Evolutionary conservation across 2,888 invertebrate genomes (phyloP), one percentile per base, ranked within the genome.

Genomic region (Nineta flava): DNA sequence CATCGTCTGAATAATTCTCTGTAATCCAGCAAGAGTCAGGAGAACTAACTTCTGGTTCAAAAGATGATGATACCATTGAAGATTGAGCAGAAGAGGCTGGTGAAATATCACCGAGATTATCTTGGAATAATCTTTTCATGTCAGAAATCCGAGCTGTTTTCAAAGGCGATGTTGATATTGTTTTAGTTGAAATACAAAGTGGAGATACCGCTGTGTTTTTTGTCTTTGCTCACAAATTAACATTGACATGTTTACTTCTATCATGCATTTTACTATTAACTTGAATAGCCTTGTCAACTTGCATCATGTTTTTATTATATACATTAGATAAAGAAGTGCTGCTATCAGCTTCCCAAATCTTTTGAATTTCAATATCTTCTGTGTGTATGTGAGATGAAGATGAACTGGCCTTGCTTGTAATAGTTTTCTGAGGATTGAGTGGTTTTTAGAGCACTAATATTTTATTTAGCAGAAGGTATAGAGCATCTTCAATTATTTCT

Each of bases 1-100:
- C 41, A 41, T 10, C 13, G 9, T 41, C 9, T 41, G 41, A 41
- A 41, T 41, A 6, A 41, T 9, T n/a, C 12, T 41, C 13, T 15
- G 7, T 10, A 32, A 32, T 15, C 41, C 41, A 41, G 16, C 41
- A 9, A 9, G 16, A 41, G 6, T 41, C 41, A 9, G 41, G 12
- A 9, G 41, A n/a, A 13, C 16, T n/a, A 10, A 13, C 13, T 41
- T 41, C 41, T 41, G 41, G 32, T 32, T 44, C 42, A 51, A 50
- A 32, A 32, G 32, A 32, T 32, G 32, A 32, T 32, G 32, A 10
- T 32, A 32, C 7, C 32, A 32, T 10, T 32, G 32, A 32, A 32
- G 32, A 10, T 32, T 32, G 32, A 32, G 32, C 32, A 10, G 32
- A 32, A 32, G 32, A 32, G 32, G 10, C 32, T 32, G 32, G 10